Evolutionary conservation across 1,140 invertebrate species (phyloP), one percentile per base, ranked within the genome.

Genomic region (Drosophila hydei): DNA sequence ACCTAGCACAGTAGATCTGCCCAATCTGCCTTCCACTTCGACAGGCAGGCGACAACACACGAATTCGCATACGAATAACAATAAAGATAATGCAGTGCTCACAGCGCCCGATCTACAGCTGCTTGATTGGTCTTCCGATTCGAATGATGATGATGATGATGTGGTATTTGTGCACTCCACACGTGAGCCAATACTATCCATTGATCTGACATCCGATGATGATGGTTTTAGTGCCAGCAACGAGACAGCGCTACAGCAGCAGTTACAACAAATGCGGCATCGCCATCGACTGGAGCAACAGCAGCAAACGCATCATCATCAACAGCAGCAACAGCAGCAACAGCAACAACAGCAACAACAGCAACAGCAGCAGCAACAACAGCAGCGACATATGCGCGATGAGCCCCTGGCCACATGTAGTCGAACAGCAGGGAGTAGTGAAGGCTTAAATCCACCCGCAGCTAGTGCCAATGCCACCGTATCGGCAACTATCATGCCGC

Each of bases 21-120:
- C 27, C 2, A 79, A 72, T 72, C 63, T 70, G 6, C 77, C 87
- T 1, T 85, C 85, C 9, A 85, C 75, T 0, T 89, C 85, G 6
- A 63, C 80, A 3, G 75, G 81, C 12, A 45, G 75, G 11, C 78
- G 77, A 5, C 48, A 59, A 3, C 27, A 54, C 38, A 14, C 38
- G 6, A 42, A 27, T 56, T 16, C 52, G 4, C 40, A 21, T 43
- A 9, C 25, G 6, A 48, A 71, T 33, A 38, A 25, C 8, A 54
- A 51, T 36, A 43, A 45, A 2, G 65, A 55, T 0, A 71, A 75
- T 58, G 88, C 74, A 71, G 93, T 94, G 11, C 92, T 95, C 60
- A 93, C 94, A 18, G 95, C 95, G n/a, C 95, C 95, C 3, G 96
- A 96, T 92, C 91, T 96, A 33, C 96, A 96, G 91, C 91, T 96